Percentiles rank a stretch among this genome's conserved stretches.
phyloP scores from a whole-genome alignment of 2,113 vertebrate species.

The Antechinus flavipes region DNA sequence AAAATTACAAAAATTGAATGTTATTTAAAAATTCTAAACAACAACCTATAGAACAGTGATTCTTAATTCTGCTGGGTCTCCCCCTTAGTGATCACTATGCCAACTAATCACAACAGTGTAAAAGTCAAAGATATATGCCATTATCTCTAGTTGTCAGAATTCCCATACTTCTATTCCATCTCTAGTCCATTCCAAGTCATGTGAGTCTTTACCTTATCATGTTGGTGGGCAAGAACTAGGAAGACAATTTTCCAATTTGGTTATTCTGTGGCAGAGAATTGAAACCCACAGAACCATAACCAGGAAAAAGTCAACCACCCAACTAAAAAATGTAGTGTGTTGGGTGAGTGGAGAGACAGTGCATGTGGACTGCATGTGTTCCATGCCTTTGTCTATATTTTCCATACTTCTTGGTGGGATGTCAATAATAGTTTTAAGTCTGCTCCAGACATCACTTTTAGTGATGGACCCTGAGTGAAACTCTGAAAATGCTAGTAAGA shows the following conservation, averaged over 20 bases:
- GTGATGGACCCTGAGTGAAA: not conserved
- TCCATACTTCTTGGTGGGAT: conserved; percentile 4
- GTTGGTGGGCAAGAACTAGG: conserved; percentile 2
- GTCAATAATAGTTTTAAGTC: conserved; percentile 35
- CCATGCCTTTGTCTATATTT: not conserved
- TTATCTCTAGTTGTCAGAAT: not conserved
- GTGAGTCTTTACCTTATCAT: not conserved
- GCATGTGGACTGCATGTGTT: not conserved
- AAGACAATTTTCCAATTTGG: conserved; percentile 20
- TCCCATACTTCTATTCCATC: not conserved
- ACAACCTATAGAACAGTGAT: not conserved
- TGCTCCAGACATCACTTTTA: conserved; percentile 37
- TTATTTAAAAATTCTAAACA: not conserved
- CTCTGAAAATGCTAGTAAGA: conserved; percentile 56
- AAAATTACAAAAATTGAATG: not conserved
- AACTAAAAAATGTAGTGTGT: not conserved
- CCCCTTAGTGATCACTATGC: not conserved
- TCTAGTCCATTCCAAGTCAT: not conserved
- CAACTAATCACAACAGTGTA: not conserved
- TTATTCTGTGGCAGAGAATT: not conserved
- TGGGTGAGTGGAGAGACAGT: not conserved
- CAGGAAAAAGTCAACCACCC: conserved; percentile 7
- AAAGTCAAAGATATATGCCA: not conserved
- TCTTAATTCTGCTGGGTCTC: not conserved
- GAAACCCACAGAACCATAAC: not conserved